Percentiles rank a stretch among this genome's conserved stretches.
Conservation (phyloP, 2,797 vertebrate species). For the Hybognathus amarus region DNA sequence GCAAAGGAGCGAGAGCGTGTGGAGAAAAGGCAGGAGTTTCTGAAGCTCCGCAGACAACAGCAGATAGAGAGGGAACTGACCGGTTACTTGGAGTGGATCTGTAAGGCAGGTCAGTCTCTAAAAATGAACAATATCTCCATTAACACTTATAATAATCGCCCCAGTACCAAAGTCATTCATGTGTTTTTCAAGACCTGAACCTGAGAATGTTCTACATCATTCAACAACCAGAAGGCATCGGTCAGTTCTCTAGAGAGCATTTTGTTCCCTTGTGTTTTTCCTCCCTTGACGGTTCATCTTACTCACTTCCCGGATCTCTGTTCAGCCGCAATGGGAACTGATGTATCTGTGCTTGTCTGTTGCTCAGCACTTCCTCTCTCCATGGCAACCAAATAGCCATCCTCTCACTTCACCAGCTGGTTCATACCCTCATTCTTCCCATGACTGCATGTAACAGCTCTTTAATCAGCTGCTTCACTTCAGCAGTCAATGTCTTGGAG, state of each 20-base stretch:
- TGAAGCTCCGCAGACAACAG: constrained; percentile 94
- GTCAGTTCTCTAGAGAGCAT: background rate
- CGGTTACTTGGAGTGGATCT: constrained; percentile 96
- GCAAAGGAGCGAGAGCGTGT: constrained; percentile 95
- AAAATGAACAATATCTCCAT: background rate
- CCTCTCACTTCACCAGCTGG: constrained; percentile 22
- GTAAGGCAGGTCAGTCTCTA: constrained; percentile 84
- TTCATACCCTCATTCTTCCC: constrained; percentile 21
- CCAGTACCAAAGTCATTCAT: background rate
- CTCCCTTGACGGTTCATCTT: constrained; percentile 29
- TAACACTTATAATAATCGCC: background rate
- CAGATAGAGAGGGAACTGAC: constrained; percentile 96
- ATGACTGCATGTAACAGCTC: constrained; percentile 19
- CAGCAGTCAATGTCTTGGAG: background rate
- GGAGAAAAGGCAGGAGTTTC: constrained; percentile 93
- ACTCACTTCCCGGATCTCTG: constrained; percentile 17
- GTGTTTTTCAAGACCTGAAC: background rate
- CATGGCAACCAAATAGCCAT: constrained; percentile 35
- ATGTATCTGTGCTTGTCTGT: constrained; percentile 30
- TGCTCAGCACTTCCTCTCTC: constrained; percentile 34
- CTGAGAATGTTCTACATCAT: background rate
- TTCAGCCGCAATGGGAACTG: background rate
- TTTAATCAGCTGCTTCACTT: background rate
- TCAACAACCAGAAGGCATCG: background rate
- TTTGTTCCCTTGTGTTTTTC: background rate